Percentiles rank a stretch among this genome's conserved stretches.
Conservation (phyloP, 2,888 invertebrate species). For the Ennomos erosarius region DNA sequence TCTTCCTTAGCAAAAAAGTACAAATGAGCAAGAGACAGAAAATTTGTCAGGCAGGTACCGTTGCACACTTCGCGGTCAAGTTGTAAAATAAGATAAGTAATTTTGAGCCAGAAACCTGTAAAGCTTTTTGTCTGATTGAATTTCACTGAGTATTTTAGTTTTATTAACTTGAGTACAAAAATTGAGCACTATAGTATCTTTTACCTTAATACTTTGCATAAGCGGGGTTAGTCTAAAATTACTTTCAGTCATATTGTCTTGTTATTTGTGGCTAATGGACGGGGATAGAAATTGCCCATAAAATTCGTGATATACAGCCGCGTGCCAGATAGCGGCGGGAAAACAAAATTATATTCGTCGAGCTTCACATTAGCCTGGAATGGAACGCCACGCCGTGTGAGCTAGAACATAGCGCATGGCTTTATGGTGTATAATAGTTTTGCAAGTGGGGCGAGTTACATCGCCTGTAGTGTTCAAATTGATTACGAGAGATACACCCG, state of each 20-base stretch:
- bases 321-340: conserved; percentile 55
- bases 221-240: conserved; percentile 4
- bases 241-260: conserved; percentile 35
- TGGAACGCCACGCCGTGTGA: conserved; percentile 63
- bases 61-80: conserved; percentile 53
- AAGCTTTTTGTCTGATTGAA: conserved; percentile 39
- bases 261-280: conserved; percentile 31
- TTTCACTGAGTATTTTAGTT: conserved; percentile 31
- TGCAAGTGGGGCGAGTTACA: conserved; percentile 71
- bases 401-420: conserved; percentile 64
- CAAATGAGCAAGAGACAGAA: conserved; percentile 35
- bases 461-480: conserved; percentile 68
- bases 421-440: conserved; percentile 70
- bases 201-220: background rate
- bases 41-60: conserved; percentile 50
- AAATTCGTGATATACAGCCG: conserved; percentile 60
- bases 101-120: conserved; percentile 42
- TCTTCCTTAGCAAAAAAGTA: conserved; percentile 26
- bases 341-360: conserved; percentile 61
- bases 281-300: conserved; percentile 39
- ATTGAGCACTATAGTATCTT: conserved; percentile 7
- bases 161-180: conserved; percentile 6
- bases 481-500: conserved; percentile 79
- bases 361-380: conserved; percentile 58
- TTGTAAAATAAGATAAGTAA: conserved; percentile 50